Base-by-base conservation (phyloP, 2,888 invertebrate species). In the Oligia latruncula region DNA sequence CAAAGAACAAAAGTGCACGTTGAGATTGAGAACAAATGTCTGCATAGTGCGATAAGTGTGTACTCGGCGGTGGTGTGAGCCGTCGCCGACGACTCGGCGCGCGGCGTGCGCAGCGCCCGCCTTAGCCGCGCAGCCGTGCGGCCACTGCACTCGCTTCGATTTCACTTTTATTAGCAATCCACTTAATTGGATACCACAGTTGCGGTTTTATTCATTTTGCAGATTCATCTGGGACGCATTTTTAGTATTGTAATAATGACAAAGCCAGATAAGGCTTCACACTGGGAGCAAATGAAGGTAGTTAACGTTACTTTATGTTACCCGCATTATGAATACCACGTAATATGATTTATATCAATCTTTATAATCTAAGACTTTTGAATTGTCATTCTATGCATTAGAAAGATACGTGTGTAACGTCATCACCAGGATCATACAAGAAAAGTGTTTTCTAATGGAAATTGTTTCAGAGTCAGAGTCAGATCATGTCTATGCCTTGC, bases 141-240 rank as follows among this genome's bases (percentile, higher is more conserved):
- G 96, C 95, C 96, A 96, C 95, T 96, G 96, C 96, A 96, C 96
- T 93, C 96, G 93, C 95, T 95, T 94, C 96, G 96, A 96, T 96
- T 96, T 96, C 96, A 96, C 96, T 96, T 96, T 96, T 96, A 96
- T 96, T 96, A 96, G 96, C 96, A 96, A 96, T 96, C 95, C 95
- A 95, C 96, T 95, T 96, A 96, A 96, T 96, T 96, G 96, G 95
- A 95, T 96, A 95, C 95, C 95, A 94, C 95, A 95, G 95, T 95
- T 94, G 96, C 94, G 94, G 95, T 95, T 95, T 95, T 94, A 96
- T 95, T 95, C 94, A 94, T 95, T 95, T 94, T 93, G 94, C 94
- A 95, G 95, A 96, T 95, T 95, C 95, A 95, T 96, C 95, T 94
- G 90, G 92, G 92, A 90, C 85, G 92, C 90, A 91, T 92, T 94